Base-by-base conservation (phyloP, 2,888 invertebrate species). In the Blastobasis lacticolella region DNA sequence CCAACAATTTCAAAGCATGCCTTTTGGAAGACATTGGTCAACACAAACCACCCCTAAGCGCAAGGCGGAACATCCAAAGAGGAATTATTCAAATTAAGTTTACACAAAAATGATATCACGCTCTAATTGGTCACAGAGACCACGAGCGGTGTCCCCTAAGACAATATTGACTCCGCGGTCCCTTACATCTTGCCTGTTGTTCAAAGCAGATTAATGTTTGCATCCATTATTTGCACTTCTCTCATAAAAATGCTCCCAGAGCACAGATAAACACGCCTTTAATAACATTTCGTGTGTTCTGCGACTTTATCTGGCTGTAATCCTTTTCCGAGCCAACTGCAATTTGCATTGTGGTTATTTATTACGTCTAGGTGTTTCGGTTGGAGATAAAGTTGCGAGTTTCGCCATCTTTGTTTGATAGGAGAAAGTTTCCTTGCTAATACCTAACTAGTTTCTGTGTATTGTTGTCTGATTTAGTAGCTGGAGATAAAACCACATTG, bases 191-290 rank as follows among this genome's bases (percentile, higher is more conserved):
- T 78, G 63, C 64, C 75, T 78, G 85, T 82, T 85, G 81, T 83
- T 80, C 83, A 79, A 81, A 84, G 81, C 78, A 86, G 88, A 87
- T 87, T 87, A 87, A 85, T 88, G 87, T 87, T 88, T 87, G 83
- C 81, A 77, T 69, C 71, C 42, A 64, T 66, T 87, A 83, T 88
- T 88, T 88, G 73, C 78, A 73, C 79, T 68, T 80, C 79, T 78
- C 84, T 87, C 85, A 88, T 88, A 87, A 88, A 88, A 87, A 87
- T 81, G 75, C 77, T 76, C 69, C 67, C 76, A 75, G 66, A 65
- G 71, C 64, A 60, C 60, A 62, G 67, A 78, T 78, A 84, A 85
- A 87, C 75, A 81, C 67, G 54, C 61, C 63, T 75, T 77, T 75
- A 78, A 77, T 81, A 81, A 73, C 72, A 71, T 72, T 73, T 69